A percentile compares a stretch with the other conserved stretches of the same genome.
Conservation (phyloP, 2,113 vertebrate genomes). For the Daubentonia madagascariensis region DNA sequence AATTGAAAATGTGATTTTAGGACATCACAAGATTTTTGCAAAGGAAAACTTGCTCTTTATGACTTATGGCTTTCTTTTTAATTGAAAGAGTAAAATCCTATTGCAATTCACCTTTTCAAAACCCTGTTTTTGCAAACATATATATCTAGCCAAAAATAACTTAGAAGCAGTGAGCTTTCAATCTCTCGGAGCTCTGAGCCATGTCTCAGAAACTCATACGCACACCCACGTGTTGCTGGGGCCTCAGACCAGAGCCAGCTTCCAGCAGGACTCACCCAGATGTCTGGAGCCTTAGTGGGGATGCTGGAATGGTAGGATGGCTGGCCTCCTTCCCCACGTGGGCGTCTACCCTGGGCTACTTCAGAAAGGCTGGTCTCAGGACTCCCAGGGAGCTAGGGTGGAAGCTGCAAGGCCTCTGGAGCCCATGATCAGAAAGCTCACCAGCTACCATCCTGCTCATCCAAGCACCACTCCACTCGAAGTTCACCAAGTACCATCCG, state of each 20-base stretch:
- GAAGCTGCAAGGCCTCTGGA: background rate
- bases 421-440: background rate
- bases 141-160: background rate
- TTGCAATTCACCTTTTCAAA: background rate
- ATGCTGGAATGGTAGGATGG: background rate
- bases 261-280: background rate
- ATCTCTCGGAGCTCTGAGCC: background rate
- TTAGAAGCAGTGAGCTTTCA: background rate
- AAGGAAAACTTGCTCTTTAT: background rate
- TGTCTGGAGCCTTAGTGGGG: background rate
- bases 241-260: no score
- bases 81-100: background rate
- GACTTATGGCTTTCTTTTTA: background rate
- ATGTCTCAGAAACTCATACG: background rate
- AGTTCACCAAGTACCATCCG: background rate
- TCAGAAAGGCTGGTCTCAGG: background rate
- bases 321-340: no score
- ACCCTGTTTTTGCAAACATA: background rate
- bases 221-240: background rate
- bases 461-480: background rate
- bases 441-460: background rate
- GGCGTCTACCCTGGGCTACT: background rate
- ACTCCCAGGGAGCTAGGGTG: background rate
- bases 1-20: background rate
- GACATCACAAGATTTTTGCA: background rate